These are phyloP conservation scores for Perizoma flavofasciatum DNA, from an alignment of 2,888 invertebrate genomes.

Conservation along the genomic window DNA sequence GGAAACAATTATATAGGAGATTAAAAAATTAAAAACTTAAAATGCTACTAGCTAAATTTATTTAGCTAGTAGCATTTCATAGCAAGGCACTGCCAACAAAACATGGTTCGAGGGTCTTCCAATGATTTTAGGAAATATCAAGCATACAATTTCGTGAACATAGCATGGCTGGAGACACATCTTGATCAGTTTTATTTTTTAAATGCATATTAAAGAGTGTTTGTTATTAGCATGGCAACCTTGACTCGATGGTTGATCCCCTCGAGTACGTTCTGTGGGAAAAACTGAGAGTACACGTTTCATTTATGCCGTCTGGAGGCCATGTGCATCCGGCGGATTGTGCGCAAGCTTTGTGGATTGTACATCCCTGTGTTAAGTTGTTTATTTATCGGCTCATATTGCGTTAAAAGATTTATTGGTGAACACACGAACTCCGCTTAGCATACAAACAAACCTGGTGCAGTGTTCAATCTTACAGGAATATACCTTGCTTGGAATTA, in stretches of 20 bases:
- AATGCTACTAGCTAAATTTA: too few species aligned
- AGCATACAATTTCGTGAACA: constrained; percentile 41
- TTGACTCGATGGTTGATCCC: constrained; percentile 64
- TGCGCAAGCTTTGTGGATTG: constrained; percentile 51
- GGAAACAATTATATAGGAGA: too few species aligned
- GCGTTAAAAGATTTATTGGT: constrained; percentile 51
- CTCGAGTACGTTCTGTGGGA: constrained; percentile 75
- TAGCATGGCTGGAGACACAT: constrained; percentile 55
- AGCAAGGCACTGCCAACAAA: too few species aligned
- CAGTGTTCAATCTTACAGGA: not conserved
- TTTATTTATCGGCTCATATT: constrained; percentile 62
- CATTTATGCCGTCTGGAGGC: constrained; percentile 72
- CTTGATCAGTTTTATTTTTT: constrained; percentile 62
- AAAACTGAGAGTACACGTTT: constrained; percentile 68
- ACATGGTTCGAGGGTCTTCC: too few species aligned
- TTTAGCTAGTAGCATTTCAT: too few species aligned
- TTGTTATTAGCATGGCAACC: constrained; percentile 76
- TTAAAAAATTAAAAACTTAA: too few species aligned
- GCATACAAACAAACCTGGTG: constrained; percentile 31
- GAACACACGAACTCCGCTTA: constrained; percentile 35
- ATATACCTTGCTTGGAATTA: constrained; percentile 13
- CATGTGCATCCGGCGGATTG: constrained; percentile 77
- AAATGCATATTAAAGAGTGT: constrained; percentile 57
- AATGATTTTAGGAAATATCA: too few species aligned
- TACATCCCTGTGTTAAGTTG: constrained; percentile 43